phyloP scores from a whole-genome alignment of 2,888 invertebrate species.

The Sphaerophoria taeniata region DNA sequence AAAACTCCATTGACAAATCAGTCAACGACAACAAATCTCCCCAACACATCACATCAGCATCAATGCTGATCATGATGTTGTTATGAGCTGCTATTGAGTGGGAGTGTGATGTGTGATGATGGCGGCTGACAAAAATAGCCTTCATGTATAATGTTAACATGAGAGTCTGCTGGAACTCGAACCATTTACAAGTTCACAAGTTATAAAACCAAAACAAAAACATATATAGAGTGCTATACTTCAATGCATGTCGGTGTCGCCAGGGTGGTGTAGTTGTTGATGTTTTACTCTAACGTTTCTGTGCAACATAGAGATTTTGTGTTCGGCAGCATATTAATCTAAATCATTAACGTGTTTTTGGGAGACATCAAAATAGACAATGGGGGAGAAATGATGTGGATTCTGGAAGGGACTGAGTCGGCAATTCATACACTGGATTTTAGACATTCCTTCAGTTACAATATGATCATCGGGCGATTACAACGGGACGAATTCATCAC shows the following conservation, averaged over 20 bases:
- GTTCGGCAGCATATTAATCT: no score
- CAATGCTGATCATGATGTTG: not conserved
- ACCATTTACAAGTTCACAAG: slow-evolving; percentile 26
- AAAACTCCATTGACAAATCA: slow-evolving; percentile 16
- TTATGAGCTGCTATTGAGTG: no score
- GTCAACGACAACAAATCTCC: slow-evolving; percentile 1
- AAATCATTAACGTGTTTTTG: no score
- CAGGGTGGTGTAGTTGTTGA: slow-evolving; percentile 63
- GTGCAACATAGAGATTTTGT: no score
- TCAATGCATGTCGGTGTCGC: slow-evolving; percentile 51
- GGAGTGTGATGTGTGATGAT: no score
- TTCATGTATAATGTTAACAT: slow-evolving; percentile 33
- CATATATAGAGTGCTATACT: slow-evolving; percentile 59
- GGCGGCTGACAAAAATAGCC: slow-evolving; percentile 45
- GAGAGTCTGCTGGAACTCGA: slow-evolving; percentile 34
- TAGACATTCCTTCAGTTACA: no score
- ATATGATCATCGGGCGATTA: slow-evolving; percentile 32
- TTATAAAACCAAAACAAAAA: slow-evolving; percentile 34
- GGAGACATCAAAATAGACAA: not conserved
- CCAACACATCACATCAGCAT: not conserved
- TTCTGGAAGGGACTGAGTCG: no score
- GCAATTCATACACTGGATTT: no score
- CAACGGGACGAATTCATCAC: slow-evolving; percentile 73
- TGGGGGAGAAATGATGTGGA: not conserved
- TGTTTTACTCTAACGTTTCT: slow-evolving; percentile 58